Conservation (phyloP, 1,140 invertebrate genomes). For the Planococcus citri region DNA sequence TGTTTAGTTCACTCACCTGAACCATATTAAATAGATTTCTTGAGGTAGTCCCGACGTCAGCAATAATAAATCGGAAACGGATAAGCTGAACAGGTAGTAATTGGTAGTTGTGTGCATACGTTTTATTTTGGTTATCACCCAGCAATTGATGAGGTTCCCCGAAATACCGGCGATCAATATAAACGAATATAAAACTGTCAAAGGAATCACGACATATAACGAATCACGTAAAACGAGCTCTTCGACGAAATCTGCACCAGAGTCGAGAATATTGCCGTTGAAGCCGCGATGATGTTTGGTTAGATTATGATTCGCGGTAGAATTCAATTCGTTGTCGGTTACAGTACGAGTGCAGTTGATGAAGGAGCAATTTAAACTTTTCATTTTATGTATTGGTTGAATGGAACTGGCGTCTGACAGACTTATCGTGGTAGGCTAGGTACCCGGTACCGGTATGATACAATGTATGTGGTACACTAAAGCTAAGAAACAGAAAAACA, state of each 20-base stretch:
- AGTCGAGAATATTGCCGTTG: too few relatives aligned
- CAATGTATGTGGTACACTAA: too few relatives aligned
- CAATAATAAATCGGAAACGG: constrained; percentile 74
- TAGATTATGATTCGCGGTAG: too few relatives aligned
- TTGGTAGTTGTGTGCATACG: constrained; percentile 76
- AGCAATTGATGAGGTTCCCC: constrained; percentile 72
- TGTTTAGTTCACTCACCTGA: constrained; percentile 49
- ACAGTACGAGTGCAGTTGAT: too few relatives aligned
- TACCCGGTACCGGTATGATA: too few relatives aligned
- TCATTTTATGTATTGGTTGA: too few relatives aligned
- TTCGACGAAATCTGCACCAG: not conserved
- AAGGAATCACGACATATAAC: constrained; percentile 42
- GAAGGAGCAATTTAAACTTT: too few relatives aligned
- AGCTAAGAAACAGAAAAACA: too few relatives aligned
- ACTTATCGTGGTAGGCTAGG: too few relatives aligned
- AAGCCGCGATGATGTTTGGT: too few relatives aligned
- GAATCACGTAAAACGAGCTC: constrained; percentile 34
- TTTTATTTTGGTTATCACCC: constrained; percentile 67
- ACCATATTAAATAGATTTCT: constrained; percentile 69
- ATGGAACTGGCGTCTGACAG: too few relatives aligned
- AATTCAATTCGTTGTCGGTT: too few relatives aligned
- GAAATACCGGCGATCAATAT: constrained; percentile 70
- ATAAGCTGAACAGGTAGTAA: constrained; percentile 75
- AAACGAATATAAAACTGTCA: constrained; percentile 55
- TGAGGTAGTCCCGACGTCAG: constrained; percentile 59